Base-by-base conservation (phyloP, 1,140 invertebrate genomes). In the Melipona quadrifasciata region DNA sequence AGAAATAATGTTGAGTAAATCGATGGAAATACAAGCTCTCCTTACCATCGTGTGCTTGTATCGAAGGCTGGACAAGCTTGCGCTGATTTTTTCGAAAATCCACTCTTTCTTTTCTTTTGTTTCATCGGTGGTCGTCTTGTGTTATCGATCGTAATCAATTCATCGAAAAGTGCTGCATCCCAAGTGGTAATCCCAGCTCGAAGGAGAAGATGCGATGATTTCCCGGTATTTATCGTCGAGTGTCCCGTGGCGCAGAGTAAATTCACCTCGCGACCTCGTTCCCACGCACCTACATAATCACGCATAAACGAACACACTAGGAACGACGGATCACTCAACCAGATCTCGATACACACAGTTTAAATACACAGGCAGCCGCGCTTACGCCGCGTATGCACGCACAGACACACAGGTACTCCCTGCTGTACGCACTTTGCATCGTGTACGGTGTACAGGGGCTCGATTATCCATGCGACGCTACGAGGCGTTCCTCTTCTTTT, bases 211-310 rank as follows among this genome's bases (percentile, higher is more conserved):
- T 55, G 31, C 31, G 65, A 83, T 57, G 27, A 84, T 84, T 84
- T 79, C 64, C 76, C 55, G 67, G 10, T 51, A 47, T 72, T 39
- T 51, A 47, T 72, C 27, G 76, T 64, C 57, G 67, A 79, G 21
- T 34, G 75, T 71, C 34, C 78, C 82, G 67, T 68, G 81, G 65
- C 68, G 51, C 57, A 55, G 64, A 12, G 78, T 81, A 86, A 78
- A 77, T 88, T 89, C 86, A 89, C 87, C 84, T 89, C 83, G 76
- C 87, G 84, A 88, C 87, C 84, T 84, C 85, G 87, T 89, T 88
- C 87, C 78, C 88, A 89, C 88, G 84, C 84, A 86, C 80, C 64
- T 71, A 89, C 34, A 80, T 82, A 76, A 57, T 53, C 53, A 73
- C 64, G 77, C 79, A 64, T 79, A 70, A 51, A 78, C 12, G 10